A percentile compares a stretch with the other conserved stretches of the same genome.
Conservation (phyloP, 2,113 vertebrate genomes). For the Eptesicus fuscus region DNA sequence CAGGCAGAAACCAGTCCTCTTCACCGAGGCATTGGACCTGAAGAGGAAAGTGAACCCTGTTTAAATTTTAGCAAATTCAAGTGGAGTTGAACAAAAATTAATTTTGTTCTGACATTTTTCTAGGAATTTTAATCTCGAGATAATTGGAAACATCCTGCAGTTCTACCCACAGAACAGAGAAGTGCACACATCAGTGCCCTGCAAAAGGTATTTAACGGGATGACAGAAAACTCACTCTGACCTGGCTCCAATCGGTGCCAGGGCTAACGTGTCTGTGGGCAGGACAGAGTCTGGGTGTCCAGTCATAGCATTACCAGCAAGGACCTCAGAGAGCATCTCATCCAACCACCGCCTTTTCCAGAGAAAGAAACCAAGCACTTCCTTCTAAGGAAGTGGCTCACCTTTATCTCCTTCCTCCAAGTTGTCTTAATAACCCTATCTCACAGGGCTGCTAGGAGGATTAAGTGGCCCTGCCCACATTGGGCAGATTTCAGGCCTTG, state of each 20-base stretch:
- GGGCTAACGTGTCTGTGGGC: neutral
- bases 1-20: neutral
- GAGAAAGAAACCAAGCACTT: neutral
- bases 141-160: neutral
- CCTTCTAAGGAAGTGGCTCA: neutral
- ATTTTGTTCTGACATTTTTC: neutral
- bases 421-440: neutral
- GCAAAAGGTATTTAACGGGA: neutral
- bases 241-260: neutral
- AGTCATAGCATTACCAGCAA: neutral
- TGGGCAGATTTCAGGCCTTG: neutral
- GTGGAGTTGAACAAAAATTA: neutral
- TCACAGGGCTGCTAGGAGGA: neutral
- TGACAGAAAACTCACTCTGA: neutral
- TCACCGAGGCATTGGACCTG: neutral
- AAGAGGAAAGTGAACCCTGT: neutral
- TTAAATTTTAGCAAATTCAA: slow-evolving; percentile 26
- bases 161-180: neutral
- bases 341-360: neutral
- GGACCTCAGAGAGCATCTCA: neutral
- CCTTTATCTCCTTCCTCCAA: neutral
- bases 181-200: neutral
- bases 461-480: neutral
- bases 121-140: slow-evolving; percentile 35
- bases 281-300: neutral